A percentile compares a stretch with the other conserved stretches of the same genome.
Evolutionary conservation across 2,888 invertebrate genomes (phyloP).

Genomic region (Galerucella calmariensis): DNA sequence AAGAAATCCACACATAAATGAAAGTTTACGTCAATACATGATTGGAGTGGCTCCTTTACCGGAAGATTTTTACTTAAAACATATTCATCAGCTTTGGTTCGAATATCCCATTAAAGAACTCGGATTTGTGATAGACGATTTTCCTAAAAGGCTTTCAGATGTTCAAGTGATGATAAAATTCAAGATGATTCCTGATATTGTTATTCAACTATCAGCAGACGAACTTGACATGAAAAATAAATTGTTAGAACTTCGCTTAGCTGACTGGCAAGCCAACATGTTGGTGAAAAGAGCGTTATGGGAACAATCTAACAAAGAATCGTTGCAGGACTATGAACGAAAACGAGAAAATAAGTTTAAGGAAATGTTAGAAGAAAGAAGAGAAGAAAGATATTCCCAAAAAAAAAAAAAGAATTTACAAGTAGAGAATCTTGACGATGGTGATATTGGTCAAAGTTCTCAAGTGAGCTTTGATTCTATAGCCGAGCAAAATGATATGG

Average conservation of each 20-base stretch:
- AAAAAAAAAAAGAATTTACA: conserved; percentile 45
- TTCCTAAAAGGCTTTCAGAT: conserved; percentile 70
- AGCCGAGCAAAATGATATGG: conserved; percentile 67
- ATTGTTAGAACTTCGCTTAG: conserved; percentile 48
- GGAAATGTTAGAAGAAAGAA: conserved; percentile 55
- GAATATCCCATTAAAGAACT: conserved; percentile 65
- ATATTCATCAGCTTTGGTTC: conserved; percentile 69
- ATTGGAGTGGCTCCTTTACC: conserved; percentile 66
- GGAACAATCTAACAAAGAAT: conserved; percentile 45
- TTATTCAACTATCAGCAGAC: conserved; percentile 67
- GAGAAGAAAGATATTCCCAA: conserved; percentile 54
- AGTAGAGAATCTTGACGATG: conserved; percentile 18
- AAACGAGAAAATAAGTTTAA: conserved; percentile 50
- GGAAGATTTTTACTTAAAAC: conserved; percentile 61
- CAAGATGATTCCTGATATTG: conserved; percentile 69
- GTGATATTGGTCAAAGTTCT: conserved; percentile 48
- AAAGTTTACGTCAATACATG: conserved; percentile 64
- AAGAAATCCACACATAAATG: conserved; percentile 27
- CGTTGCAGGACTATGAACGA: conserved; percentile 53
- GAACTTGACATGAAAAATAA: conserved; percentile 50
- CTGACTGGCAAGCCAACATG: conserved; percentile 59
- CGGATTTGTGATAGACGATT: conserved; percentile 73
- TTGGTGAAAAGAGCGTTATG: conserved; percentile 59
- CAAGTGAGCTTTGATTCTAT: conserved; percentile 63
- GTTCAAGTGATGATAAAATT: conserved; percentile 67